A percentile compares a stretch with the other conserved stretches of the same genome.
Conservation (phyloP, 2,888 invertebrate genomes). For the Galeopsomyia nigrocyanea region DNA sequence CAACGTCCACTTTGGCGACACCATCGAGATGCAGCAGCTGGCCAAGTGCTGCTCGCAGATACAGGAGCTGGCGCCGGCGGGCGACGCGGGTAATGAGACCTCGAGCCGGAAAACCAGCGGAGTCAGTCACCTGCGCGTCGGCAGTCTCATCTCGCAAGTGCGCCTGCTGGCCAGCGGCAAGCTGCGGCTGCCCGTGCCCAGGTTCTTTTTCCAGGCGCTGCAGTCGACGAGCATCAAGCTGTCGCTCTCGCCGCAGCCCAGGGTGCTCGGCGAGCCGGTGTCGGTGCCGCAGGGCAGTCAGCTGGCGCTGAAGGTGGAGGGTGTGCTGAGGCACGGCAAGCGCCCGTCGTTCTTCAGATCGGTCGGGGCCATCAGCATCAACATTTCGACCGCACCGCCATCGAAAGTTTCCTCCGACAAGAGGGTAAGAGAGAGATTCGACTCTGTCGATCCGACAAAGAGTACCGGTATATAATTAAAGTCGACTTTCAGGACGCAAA, state of each 20-base stretch:
- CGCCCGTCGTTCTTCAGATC: slow-evolving; percentile 78
- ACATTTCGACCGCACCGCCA: slow-evolving; percentile 73
- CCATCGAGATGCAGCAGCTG: slow-evolving; percentile 65
- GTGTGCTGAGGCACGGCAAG: slow-evolving; percentile 85
- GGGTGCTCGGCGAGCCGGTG: slow-evolving; percentile 85
- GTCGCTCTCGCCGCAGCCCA: slow-evolving; percentile 85
- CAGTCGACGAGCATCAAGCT: slow-evolving; percentile 87
- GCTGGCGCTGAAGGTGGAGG: slow-evolving; percentile 93
- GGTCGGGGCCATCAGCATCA: slow-evolving; percentile 80
- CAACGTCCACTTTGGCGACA: slow-evolving; percentile 60
- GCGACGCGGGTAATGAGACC: slow-evolving; percentile 63
- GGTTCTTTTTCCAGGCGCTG: slow-evolving; percentile 87
- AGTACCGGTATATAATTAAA: no score
- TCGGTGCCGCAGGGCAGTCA: slow-evolving; percentile 87
- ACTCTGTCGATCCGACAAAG: background rate
- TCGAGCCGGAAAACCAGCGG: slow-evolving; percentile 61
- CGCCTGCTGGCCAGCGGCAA: slow-evolving; percentile 69
- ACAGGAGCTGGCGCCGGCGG: slow-evolving; percentile 63
- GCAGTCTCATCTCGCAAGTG: slow-evolving; percentile 73
- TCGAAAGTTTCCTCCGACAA: slow-evolving; percentile 70
- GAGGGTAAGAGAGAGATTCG: slow-evolving; percentile 53
- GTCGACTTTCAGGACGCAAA: slow-evolving; percentile 65
- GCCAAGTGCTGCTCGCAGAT: slow-evolving; percentile 63
- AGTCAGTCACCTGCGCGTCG: slow-evolving; percentile 67
- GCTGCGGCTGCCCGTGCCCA: slow-evolving; percentile 74